Conservation (phyloP, 2,113 vertebrate genomes). For the Rattus rattus region DNA sequence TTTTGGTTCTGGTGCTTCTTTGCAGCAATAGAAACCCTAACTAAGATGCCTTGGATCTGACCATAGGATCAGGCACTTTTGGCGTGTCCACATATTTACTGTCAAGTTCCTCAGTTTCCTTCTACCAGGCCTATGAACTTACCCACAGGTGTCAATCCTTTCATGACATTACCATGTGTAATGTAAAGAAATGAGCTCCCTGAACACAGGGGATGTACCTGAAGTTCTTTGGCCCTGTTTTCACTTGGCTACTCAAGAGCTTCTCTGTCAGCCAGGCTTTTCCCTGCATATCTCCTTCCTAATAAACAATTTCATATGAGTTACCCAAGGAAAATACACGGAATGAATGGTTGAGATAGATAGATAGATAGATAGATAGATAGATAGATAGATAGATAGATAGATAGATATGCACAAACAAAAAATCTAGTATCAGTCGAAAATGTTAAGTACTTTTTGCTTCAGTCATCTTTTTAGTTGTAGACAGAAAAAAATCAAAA, state of each 20-base stretch:
- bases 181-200: not conserved
- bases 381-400: too few relatives aligned
- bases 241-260: not conserved
- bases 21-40: not conserved
- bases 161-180: not conserved
- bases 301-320: not conserved
- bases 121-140: not conserved
- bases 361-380: too few relatives aligned
- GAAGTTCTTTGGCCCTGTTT: not conserved
- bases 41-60: not conserved
- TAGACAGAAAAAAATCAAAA: not conserved
- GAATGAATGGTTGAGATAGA: not conserved
- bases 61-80: not conserved
- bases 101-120: constrained; percentile 19
- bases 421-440: not conserved
- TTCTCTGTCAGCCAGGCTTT: not conserved
- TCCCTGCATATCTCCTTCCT: not conserved
- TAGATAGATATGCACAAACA: not conserved
- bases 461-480: not conserved
- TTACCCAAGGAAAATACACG: not conserved
- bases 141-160: not conserved
- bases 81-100: not conserved
- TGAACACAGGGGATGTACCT: not conserved
- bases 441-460: not conserved
- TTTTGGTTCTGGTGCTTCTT: not conserved